Percentiles rank a stretch among this genome's conserved stretches.
Conservation (phyloP, 2,113 vertebrate species). For the Takifugu flavidus region DNA sequence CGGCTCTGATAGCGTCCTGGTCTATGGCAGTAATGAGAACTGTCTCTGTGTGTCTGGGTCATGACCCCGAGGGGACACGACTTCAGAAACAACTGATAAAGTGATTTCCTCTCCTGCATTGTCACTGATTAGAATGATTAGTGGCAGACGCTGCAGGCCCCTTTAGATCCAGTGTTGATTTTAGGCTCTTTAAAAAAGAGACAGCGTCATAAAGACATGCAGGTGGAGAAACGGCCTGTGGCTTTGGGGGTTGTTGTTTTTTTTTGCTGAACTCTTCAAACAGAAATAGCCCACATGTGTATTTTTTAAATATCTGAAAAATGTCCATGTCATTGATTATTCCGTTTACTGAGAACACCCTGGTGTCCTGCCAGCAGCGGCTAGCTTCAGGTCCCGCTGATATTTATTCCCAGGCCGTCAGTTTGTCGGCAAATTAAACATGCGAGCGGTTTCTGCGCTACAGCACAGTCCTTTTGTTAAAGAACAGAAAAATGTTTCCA, state of each 20-base stretch:
- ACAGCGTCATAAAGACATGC: conserved; percentile 18
- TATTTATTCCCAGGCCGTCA: conserved; percentile 17
- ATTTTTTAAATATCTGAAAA: background rate
- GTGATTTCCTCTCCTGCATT: conserved; percentile 61
- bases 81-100: conserved; percentile 64
- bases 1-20: conserved; percentile 25
- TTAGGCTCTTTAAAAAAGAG: conserved; percentile 18
- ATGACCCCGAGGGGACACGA: conserved; percentile 53
- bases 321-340: too few species aligned
- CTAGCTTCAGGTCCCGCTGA: conserved; percentile 2
- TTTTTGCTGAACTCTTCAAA: background rate
- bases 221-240: conserved; percentile 1
- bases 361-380: background rate
- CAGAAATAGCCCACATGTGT: background rate
- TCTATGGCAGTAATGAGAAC: conserved; percentile 50
- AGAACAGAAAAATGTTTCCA: conserved; percentile 27
- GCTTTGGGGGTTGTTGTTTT: too few species aligned
- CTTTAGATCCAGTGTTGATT: conserved; percentile 21
- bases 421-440: conserved; percentile 22
- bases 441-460: conserved; percentile 8
- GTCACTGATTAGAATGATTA: conserved; percentile 64
- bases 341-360: background rate
- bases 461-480: conserved; percentile 18
- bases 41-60: conserved; percentile 59
- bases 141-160: conserved; percentile 40